Base-by-base conservation (phyloP, 2,797 vertebrate species). In the Pachyuromys duprasi region DNA sequence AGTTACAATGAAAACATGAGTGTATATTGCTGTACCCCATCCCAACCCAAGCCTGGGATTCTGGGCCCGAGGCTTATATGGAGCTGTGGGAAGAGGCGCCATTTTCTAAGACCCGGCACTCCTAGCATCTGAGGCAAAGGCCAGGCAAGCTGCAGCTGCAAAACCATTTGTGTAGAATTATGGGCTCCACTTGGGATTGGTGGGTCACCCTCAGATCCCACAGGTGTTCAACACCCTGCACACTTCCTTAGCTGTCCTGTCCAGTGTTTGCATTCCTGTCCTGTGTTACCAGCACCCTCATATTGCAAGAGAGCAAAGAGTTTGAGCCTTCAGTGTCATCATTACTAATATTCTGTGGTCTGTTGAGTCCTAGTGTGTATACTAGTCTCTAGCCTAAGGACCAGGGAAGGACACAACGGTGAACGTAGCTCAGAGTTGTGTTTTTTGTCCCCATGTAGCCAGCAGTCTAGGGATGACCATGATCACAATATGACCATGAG, bases 91-190 rank as follows among this genome's bases (percentile, higher is more conserved):
- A 31, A 69, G 53, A 62, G 28, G 31, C 49, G 13, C 0, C 2
- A 28, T 36, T 89, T 63, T 78, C 63, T 72, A 63, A 55, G 75
- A 91, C 39, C 90, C 53, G 2, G 17, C 1, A 55, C 89, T 93
- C 49, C 82, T 55, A 70, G 69, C 28, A 15, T 81, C 84, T 74
- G 86, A 67, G 86, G 81, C 11, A 3, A 87, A 83, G 93, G 89
- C 83, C 15, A 36, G 86, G 91, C 80, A 70, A 39, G 74, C 70
- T 89, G 90, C 96, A 97, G 93, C 97, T 97, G 96, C 84, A 89
- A 39, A 31, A 6, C 93, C 91, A 96, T 97, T 96, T 97, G 97
- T 93, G 81, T 89, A 79, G 81, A 86, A 36, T 72, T n/a, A 2
- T 65, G 57, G 69, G 75, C 89, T 28, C 84, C 8, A 3, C 75